Evolutionary conservation across 64 coral and sea anemone species (phyloP).

Genomic region (Acropora yongei): DNA sequence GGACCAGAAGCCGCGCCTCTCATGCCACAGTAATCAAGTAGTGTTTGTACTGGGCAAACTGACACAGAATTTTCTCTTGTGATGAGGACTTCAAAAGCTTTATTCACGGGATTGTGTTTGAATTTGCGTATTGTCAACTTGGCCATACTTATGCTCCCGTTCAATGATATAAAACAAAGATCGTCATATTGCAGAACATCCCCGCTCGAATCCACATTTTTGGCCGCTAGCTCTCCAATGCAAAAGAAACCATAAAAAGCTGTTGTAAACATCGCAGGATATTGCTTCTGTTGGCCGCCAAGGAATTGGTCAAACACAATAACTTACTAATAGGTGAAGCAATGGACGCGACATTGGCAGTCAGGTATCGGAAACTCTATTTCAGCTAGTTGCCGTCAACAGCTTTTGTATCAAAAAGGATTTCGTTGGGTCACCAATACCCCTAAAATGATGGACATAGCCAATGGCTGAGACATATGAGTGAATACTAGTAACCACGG

Average conservation of each 20-base stretch:
- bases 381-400: neutral
- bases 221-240: conserved; percentile 4
- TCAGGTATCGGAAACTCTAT: too few species aligned
- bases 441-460: conserved; percentile 12
- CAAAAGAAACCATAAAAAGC: conserved; percentile 20
- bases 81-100: neutral
- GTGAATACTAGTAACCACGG: neutral
- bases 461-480: conserved; percentile 50
- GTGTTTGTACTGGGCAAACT: conserved; percentile 10
- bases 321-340: too few species aligned
- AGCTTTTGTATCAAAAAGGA: conserved; percentile 12
- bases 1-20: conserved; percentile 24
- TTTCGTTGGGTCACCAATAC: conserved; percentile 29
- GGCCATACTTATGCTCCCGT: conserved; percentile 14
- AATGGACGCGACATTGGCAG: too few species aligned
- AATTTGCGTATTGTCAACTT: conserved; percentile 25
- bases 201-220: conserved; percentile 4
- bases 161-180: conserved; percentile 14
- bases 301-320: neutral
- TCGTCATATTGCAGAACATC: neutral
- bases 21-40: conserved; percentile 23
- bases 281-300: neutral
- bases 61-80: conserved; percentile 20
- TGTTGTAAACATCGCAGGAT: neutral
- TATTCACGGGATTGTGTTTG: conserved; percentile 16